Evolutionary conservation across 2,797 vertebrate genomes (phyloP).

Genomic region (Acestrorhynchus altus): DNA sequence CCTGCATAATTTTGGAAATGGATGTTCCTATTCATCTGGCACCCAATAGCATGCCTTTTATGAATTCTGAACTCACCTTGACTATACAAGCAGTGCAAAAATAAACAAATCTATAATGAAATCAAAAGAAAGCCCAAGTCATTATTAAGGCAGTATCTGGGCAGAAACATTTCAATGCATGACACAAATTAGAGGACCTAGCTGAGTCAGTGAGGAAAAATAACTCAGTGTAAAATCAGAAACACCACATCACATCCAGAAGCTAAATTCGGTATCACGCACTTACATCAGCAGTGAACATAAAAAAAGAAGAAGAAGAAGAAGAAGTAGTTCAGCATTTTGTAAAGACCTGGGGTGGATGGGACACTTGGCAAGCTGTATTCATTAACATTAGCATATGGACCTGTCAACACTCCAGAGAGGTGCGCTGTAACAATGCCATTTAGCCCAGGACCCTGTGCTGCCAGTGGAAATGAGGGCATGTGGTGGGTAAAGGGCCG

Average conservation of each 20-base stretch:
- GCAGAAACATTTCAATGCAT: constrained; percentile 86
- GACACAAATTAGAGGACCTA: constrained; percentile 96
- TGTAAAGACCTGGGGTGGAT: constrained; percentile 65
- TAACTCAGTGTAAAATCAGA: constrained; percentile 97
- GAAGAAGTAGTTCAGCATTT: constrained; percentile 71
- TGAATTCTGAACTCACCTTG: no score
- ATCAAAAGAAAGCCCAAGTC: constrained; percentile 10
- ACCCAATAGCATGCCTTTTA: no score
- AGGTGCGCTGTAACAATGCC: constrained; percentile 95
- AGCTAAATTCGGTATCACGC: constrained; percentile 93
- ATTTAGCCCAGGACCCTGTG: constrained; percentile 97
- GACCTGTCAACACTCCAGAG: constrained; percentile 98
- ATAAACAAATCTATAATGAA: not conserved
- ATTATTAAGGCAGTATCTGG: constrained; percentile 15
- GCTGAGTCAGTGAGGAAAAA: constrained; percentile 94
- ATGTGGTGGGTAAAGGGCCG: constrained; percentile 86
- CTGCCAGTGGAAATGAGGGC: constrained; percentile 88
- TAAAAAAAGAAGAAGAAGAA: constrained; percentile 79
- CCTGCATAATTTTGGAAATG: no score
- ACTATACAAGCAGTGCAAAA: not conserved
- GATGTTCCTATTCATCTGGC: no score
- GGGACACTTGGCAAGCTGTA: constrained; percentile 84
- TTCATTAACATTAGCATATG: constrained; percentile 99
- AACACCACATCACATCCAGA: constrained; percentile 96
- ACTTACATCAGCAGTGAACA: constrained; percentile 91